These are phyloP conservation scores for Hedya salicella DNA, from an alignment of 2,888 invertebrate species.

Conservation along the genomic window DNA sequence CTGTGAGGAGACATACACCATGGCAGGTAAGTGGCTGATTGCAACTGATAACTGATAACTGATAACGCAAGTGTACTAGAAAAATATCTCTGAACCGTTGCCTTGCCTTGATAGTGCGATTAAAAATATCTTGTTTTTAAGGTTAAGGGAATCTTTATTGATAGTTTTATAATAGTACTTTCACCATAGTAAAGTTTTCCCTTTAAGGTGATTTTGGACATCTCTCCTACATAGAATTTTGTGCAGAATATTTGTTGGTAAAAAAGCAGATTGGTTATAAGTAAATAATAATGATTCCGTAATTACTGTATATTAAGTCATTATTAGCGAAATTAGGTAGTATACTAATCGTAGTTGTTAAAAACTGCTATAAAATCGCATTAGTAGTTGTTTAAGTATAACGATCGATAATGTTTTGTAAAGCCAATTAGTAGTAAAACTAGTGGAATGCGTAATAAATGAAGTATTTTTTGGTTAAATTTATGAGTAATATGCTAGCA, in stretches of 20 bases:
- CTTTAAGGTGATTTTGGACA: too few relatives aligned
- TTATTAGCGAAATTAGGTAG: too few relatives aligned
- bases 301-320: too few relatives aligned
- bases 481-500: not conserved
- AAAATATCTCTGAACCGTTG: slow-evolving; percentile 29
- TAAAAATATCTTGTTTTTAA: not conserved
- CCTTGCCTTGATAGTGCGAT: not conserved
- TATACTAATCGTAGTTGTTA: too few relatives aligned
- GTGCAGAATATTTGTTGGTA: too few relatives aligned
- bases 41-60: slow-evolving; percentile 55
- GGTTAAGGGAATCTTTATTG: not conserved
- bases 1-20: slow-evolving; percentile 50
- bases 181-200: too few relatives aligned
- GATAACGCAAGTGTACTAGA: slow-evolving; percentile 49
- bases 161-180: not conserved
- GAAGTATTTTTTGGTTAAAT: not conserved
- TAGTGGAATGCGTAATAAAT: not conserved
- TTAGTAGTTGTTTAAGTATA: not conserved
- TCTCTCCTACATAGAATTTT: too few relatives aligned
- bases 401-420: not conserved
- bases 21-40: slow-evolving; percentile 60
- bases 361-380: too few relatives aligned
- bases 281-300: too few relatives aligned
- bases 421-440: slow-evolving; percentile 11
- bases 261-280: too few relatives aligned